phyloP scores from a whole-genome alignment of 1,140 invertebrate species.

The Zelostemma sp. region DNA sequence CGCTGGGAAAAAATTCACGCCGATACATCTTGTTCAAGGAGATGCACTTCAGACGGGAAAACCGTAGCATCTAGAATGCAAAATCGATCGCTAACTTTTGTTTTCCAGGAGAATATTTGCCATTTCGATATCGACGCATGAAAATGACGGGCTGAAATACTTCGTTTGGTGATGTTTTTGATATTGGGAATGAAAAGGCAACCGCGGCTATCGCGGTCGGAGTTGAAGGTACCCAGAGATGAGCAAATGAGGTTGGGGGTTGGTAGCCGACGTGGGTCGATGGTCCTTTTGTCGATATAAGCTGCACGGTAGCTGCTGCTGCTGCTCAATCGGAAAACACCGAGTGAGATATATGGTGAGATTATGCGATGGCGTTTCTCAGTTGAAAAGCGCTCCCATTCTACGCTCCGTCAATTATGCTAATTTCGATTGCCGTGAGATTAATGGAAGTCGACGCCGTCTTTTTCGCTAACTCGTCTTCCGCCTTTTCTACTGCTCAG shows the following conservation, averaged over 20 bases:
- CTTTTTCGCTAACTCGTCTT: constrained; percentile 48
- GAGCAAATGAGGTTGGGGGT: constrained; percentile 20
- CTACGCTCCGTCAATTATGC: constrained; percentile 70
- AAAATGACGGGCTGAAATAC: too few species aligned
- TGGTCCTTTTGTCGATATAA: constrained; percentile 55
- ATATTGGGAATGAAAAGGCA: constrained; percentile 41
- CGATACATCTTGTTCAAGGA: constrained; percentile 67
- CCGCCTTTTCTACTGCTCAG: constrained; percentile 18
- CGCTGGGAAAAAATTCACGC: constrained; percentile 64
- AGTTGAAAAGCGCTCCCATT: constrained; percentile 66
- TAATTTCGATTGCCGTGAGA: constrained; percentile 69
- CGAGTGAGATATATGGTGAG: constrained; percentile 67
- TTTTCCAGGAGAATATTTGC: constrained; percentile 22
- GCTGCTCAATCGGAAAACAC: constrained; percentile 64
- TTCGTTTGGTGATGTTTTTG: too few species aligned
- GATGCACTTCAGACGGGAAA: constrained; percentile 51
- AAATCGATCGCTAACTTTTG: constrained; percentile 46
- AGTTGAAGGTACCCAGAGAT: constrained; percentile 13
- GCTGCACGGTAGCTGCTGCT: constrained; percentile 40
- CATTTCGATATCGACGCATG: constrained; percentile 15
- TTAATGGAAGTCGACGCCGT: constrained; percentile 67
- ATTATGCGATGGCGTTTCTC: constrained; percentile 68
- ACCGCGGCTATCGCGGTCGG: constrained; percentile 32
- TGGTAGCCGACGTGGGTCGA: constrained; percentile 47
- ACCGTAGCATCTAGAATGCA: constrained; percentile 45